Percentiles rank a stretch among this genome's conserved stretches.
Evolutionary conservation across 2,797 vertebrate species (phyloP).

Genomic region (Crocidura indochinensis): DNA sequence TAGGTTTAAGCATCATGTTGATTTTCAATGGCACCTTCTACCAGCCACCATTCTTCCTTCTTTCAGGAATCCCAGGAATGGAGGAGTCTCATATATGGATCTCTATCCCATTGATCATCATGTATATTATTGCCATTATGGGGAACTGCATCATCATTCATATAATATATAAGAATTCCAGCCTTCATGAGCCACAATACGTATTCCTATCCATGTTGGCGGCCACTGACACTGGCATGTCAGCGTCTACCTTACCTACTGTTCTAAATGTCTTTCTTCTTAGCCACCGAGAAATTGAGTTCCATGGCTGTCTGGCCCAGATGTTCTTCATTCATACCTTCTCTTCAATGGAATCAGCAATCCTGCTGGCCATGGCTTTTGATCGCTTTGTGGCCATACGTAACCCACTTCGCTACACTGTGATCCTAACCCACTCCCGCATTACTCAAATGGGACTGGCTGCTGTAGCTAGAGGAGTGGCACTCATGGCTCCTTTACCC

Average conservation of each 20-base stretch:
- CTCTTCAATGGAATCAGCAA: slow-evolving; percentile 57
- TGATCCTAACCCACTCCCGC: not conserved
- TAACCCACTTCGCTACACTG: not conserved
- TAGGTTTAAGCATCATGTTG: no score
- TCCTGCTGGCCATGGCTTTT: slow-evolving; percentile 66
- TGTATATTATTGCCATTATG: slow-evolving; percentile 11
- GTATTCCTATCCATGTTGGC: slow-evolving; percentile 57
- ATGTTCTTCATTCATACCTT: slow-evolving; percentile 69
- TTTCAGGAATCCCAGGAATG: slow-evolving; percentile 28
- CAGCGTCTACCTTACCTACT: slow-evolving; percentile 23
- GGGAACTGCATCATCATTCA: slow-evolving; percentile 47
- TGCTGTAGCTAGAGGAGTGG: not conserved
- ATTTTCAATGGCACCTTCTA: not conserved
- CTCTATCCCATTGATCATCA: not conserved
- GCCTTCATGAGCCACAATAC: slow-evolving; percentile 36
- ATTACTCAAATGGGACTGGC: slow-evolving; percentile 20
- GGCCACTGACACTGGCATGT: not conserved
- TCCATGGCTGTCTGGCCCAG: slow-evolving; percentile 33
- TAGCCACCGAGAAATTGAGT: not conserved
- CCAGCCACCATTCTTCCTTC: slow-evolving; percentile 44
- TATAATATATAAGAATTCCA: not conserved
- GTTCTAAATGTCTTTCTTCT: slow-evolving; percentile 54
- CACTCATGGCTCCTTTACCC: not conserved
- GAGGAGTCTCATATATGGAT: slow-evolving; percentile 39
- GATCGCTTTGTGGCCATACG: slow-evolving; percentile 55